Conservation (phyloP, 1,140 invertebrate genomes). For the Bombyx mandarina region DNA sequence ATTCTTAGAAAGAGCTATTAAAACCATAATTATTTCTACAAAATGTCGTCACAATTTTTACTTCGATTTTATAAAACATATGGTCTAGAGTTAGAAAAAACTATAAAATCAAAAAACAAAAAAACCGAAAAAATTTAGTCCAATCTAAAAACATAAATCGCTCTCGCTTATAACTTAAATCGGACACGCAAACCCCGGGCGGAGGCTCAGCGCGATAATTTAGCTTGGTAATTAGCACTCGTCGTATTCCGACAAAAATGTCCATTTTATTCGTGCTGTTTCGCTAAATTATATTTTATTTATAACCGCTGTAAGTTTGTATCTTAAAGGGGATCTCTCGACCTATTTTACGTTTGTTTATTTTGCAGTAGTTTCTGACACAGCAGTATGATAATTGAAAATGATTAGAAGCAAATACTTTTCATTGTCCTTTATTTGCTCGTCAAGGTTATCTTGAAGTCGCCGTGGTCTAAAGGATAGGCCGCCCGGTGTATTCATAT, state of each 20-base stretch:
- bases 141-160: constrained; percentile 19
- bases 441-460: too few relatives aligned
- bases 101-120: too few relatives aligned
- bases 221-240: constrained; percentile 56
- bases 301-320: constrained; percentile 31
- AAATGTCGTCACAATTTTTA: too few relatives aligned
- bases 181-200: constrained; percentile 5
- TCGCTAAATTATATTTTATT: constrained; percentile 43
- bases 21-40: too few relatives aligned
- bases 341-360: constrained; percentile 18
- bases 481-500: too few relatives aligned
- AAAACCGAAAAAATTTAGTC: constrained; percentile 17
- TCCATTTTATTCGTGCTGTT: constrained; percentile 36
- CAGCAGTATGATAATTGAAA: too few relatives aligned
- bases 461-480: too few relatives aligned
- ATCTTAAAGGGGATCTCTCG: constrained; percentile 45
- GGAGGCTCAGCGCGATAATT: constrained; percentile 43
- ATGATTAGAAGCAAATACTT: too few relatives aligned
- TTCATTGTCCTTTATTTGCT: too few relatives aligned
- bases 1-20: too few relatives aligned
- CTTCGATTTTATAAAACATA: not conserved
- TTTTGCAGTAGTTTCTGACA: too few relatives aligned
- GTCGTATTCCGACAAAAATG: constrained; percentile 55
- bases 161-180: constrained; percentile 12
- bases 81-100: constrained; percentile 26